Evolutionary conservation across 2,113 vertebrate genomes (phyloP), one percentile per base, ranked within the genome.

Genomic region (Cisticola juncidis): DNA sequence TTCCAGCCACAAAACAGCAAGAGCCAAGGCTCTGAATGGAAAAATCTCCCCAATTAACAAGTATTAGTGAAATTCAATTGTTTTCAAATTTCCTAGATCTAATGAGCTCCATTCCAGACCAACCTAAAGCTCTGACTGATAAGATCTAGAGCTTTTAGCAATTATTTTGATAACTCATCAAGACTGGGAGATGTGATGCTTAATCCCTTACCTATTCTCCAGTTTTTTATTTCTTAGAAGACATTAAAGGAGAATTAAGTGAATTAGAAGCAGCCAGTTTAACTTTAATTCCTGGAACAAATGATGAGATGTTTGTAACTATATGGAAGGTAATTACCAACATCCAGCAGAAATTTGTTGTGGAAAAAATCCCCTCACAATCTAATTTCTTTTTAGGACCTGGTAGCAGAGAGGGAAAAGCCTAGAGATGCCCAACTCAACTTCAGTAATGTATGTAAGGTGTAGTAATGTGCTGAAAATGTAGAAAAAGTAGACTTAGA

Each of bases 201-300:
- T 58, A 25, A 64, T 10, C n/a, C 31, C 24, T 57, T 25, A 25
- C 13, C 51, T 31, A 66, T 76, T 65, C 53, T 79, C 33, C 74
- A 74, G 10, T 3, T 42, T 86, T 84, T 70, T 51, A 29, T 36
- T 65, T 81, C 78, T 92, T 26, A 21, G 47, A 94, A 91, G 36
- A 66, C 36, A 17, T n/a, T 21, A 82, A 73, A 88, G 23, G 6
- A 85, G 62, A 45, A 88, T 35, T 15, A 53, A 85, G 18, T 36
- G 25, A 90, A 90, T 72, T 82, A 69, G 40, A 93, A 94, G 53
- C 57, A 88, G 44, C 28, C 79, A 51, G 48, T 90, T 92, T 68
- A 70, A 65, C 62, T 91, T 78, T 25, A 81, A 48, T 72, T 81
- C 84, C 90, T 82, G 68, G 58, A 80, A 81, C 50, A 90, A 90